These are phyloP conservation scores for Alviniconcha strummeri DNA, from an alignment of 2,888 invertebrate genomes.

Conservation along the genomic window DNA sequence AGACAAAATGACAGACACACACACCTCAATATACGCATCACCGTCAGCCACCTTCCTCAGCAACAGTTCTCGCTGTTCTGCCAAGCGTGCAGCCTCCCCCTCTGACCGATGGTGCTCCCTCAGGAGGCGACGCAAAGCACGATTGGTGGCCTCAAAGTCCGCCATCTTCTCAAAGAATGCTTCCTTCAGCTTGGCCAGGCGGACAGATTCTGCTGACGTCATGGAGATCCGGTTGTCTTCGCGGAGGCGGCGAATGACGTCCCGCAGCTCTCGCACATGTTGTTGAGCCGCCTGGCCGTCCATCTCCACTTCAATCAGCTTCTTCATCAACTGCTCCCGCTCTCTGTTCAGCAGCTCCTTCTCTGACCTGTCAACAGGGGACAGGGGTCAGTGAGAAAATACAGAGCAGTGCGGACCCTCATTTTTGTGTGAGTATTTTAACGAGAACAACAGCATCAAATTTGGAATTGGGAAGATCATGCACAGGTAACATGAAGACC, in stretches of 20 bases:
- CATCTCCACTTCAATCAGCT: constrained; percentile 72
- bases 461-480: too few relatives aligned
- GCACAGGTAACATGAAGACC: too few relatives aligned
- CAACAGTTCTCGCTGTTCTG: constrained; percentile 69
- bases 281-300: constrained; percentile 71
- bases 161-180: constrained; percentile 65
- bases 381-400: too few relatives aligned
- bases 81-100: constrained; percentile 57
- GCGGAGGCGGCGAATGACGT: constrained; percentile 61
- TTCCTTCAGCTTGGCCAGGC: constrained; percentile 65
- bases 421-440: too few relatives aligned
- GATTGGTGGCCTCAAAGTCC: constrained; percentile 70
- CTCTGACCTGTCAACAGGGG: constrained; percentile 48
- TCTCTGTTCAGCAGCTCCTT: constrained; percentile 59
- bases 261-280: constrained; percentile 63
- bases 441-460: too few relatives aligned
- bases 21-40: constrained; percentile 64
- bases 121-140: constrained; percentile 64
- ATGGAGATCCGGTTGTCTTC: constrained; percentile 60
- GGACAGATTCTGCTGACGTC: constrained; percentile 55
- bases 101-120: constrained; percentile 69
- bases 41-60: constrained; percentile 65
- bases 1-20: too few relatives aligned
- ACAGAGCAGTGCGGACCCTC: too few relatives aligned
- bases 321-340: constrained; percentile 70